Evolutionary conservation across 2,888 invertebrate genomes (phyloP), one percentile per base, ranked within the genome.

Genomic region (Notodonta dromedarius): DNA sequence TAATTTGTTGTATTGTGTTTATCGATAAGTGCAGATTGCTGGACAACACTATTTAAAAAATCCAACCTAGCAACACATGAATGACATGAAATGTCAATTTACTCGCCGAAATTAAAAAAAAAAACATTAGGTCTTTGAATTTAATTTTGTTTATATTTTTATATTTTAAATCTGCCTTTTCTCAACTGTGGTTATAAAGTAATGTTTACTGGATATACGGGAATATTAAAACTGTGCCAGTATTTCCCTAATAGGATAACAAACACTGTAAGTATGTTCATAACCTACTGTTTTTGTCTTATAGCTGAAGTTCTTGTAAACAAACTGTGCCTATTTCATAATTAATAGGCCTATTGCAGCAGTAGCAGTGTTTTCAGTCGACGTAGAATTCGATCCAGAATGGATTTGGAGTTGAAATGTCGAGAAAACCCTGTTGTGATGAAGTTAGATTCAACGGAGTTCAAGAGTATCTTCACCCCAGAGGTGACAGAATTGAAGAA

Each of bases 391-490:
- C 80, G 87, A 61, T 84, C 88, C 0, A 83, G 76, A 76, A 76
- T 80, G 65, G 91, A 91, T 55, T 84, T 87, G 79, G 82, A 90
- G 52, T 65, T 92, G 39, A 91, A 90, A 77, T 82, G 74, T 73
- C 83, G 94, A 51, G 91, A 94, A 62, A 89, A 96, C 83, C 97
- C 97, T 1, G 88, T 96, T 6, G 95, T 96, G 13, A 94, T 94
- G 78, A 96, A 96, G 83, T 87, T 98, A 32, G 95, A 97, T 65
- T 94, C 95, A 8, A 95, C 95, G 4, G 96, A 97, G 82, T 98
- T 98, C 78, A 94, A 95, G 67, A 95, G 95, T 50, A 94, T 98
- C 60, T 97, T 99, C 76, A 97, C 97, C 0, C 95, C 96, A 9
- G 98, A 99, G 89, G 93, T 99, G 57, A 88, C 94, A 35, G 88